Percentiles rank a stretch among this genome's conserved stretches.
Conservation (phyloP, 2,888 invertebrate genomes). For the Caprella mutica region DNA sequence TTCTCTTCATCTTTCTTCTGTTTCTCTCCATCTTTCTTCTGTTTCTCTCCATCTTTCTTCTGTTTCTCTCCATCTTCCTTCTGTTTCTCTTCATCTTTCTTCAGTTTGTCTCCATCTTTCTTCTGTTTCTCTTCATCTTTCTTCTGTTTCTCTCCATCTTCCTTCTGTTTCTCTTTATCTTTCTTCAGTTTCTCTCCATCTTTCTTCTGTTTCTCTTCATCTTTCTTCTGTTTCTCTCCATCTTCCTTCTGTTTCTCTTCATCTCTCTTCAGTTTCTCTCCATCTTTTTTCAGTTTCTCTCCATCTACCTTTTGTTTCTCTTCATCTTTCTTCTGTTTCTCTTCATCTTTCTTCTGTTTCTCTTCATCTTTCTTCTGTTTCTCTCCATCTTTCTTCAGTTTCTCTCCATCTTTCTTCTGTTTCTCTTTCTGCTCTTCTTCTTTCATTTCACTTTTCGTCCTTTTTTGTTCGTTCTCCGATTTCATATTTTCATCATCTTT, state of each 20-base stretch:
- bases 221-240: not conserved
- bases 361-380: not conserved
- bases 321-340: too few relatives aligned
- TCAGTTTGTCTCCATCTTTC: conserved; percentile 16
- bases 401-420: not conserved
- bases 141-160: conserved; percentile 20
- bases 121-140: not conserved
- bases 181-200: too few relatives aligned
- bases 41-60: too few relatives aligned
- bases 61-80: conserved; percentile 27
- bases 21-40: conserved; percentile 32
- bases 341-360: not conserved
- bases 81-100: conserved; percentile 29
- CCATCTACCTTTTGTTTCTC: not conserved
- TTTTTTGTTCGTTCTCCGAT: not conserved
- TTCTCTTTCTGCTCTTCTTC: not conserved
- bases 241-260: too few relatives aligned
- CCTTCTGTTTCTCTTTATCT: conserved; percentile 19
- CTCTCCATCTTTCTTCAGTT: too few relatives aligned
- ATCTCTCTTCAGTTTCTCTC: too few relatives aligned
- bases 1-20: conserved; percentile 30
- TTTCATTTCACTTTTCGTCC: not conserved
- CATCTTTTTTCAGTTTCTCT: too few relatives aligned
- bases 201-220: conserved; percentile 27
- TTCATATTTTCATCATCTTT: not conserved